These are phyloP conservation scores for Phalacrocorax brasilianus DNA, from an alignment of 2,113 vertebrate species.

Conservation along the genomic window DNA sequence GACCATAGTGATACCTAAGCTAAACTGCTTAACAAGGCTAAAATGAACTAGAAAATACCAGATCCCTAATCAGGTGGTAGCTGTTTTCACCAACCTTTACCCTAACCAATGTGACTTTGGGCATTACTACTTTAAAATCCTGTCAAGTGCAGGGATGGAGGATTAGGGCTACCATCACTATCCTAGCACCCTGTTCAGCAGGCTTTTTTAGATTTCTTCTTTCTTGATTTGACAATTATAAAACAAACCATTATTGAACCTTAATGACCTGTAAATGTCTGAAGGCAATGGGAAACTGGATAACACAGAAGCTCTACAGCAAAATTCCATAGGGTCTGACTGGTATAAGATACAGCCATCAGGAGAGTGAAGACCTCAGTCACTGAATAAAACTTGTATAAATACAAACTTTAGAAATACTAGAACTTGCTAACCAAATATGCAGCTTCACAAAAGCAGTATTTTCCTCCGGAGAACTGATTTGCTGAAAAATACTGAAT, in stretches of 20 bases:
- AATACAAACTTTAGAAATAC: not conserved
- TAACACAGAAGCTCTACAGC: not conserved
- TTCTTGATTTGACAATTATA: not conserved
- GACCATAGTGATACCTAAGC: not conserved
- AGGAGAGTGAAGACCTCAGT: not conserved
- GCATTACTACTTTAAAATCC: not conserved
- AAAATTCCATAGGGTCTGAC: not conserved
- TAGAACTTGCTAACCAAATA: not conserved
- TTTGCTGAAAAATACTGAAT: not conserved
- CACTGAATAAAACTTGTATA: not conserved
- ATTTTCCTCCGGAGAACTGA: not conserved
- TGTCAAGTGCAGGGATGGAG: not conserved
- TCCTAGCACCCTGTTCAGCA: not conserved
- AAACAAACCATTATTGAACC: not conserved
- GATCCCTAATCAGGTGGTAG: not conserved
- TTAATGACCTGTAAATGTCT: not conserved
- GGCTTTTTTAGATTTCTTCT: not conserved
- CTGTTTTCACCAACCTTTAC: not conserved
- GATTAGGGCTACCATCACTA: not conserved
- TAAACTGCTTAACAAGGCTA: not conserved
- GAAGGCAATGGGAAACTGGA: not conserved
- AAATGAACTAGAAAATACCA: not conserved
- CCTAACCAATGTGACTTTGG: not conserved
- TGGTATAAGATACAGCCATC: not conserved
- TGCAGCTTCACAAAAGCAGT: not conserved